These are phyloP conservation scores for Nomada flava DNA, from an alignment of 2,888 invertebrate species.

Conservation along the genomic window DNA sequence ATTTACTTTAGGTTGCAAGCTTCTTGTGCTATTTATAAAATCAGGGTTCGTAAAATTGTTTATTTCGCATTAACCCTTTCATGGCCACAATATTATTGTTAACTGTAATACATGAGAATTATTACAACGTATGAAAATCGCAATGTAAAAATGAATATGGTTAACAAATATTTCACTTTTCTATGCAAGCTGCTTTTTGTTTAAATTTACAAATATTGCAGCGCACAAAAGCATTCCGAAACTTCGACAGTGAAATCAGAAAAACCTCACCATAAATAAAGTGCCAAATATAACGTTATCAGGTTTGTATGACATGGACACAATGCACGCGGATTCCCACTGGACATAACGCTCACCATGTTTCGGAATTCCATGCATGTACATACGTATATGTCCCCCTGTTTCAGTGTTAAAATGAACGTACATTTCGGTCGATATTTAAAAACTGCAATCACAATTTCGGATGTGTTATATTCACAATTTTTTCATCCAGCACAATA, in stretches of 20 bases:
- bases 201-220: background rate
- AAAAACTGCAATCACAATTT: constrained; percentile 27
- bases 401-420: constrained; percentile 20
- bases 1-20: background rate
- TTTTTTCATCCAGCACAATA: background rate
- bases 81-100: no score
- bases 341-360: constrained; percentile 1
- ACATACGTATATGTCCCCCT: background rate
- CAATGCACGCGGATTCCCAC: constrained; percentile 32
- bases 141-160: no score
- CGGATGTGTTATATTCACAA: background rate
- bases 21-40: no score
- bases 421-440: constrained; percentile 22
- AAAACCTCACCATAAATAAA: constrained; percentile 37
- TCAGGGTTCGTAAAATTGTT: no score
- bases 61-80: no score
- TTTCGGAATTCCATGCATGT: constrained; percentile 34
- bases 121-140: background rate
- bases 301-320: constrained; percentile 34
- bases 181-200: no score
- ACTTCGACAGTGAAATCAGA: background rate
- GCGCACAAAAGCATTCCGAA: background rate
- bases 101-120: no score
- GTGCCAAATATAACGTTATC: constrained; percentile 32
- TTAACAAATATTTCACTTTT: no score